Conservation (phyloP, 2,113 vertebrate species). For the Paralichthys olivaceus region DNA sequence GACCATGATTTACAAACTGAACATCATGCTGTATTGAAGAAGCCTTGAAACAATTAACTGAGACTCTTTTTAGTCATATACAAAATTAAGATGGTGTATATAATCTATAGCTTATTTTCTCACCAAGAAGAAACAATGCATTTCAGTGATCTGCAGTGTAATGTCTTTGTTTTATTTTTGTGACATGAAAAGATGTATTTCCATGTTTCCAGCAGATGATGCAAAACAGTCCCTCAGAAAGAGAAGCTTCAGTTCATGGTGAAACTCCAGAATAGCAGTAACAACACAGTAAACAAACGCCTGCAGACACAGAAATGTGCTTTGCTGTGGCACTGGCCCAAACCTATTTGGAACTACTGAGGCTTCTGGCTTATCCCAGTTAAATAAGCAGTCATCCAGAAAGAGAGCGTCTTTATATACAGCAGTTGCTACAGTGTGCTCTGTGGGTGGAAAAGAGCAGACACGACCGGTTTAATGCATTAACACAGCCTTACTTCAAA, state of each 20-base stretch:
- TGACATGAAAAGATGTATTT: neutral
- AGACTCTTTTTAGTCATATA: too few species aligned
- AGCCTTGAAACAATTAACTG: too few species aligned
- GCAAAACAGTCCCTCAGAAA: constrained; percentile 22
- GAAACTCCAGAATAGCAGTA: constrained; percentile 52
- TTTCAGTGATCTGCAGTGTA: neutral
- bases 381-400: constrained; percentile 67
- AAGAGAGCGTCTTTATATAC: constrained; percentile 38
- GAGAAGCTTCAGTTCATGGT: constrained; percentile 13
- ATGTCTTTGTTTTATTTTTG: neutral
- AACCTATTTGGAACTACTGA: constrained; percentile 62
- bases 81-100: too few species aligned
- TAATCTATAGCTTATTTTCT: neutral
- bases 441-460: constrained; percentile 41
- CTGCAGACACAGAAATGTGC: constrained; percentile 49
- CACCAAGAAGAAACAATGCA: neutral
- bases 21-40: too few species aligned
- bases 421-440: constrained; percentile 40
- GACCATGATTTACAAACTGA: too few species aligned
- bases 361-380: constrained; percentile 65
- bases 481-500: constrained; percentile 32
- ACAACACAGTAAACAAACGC: constrained; percentile 25
- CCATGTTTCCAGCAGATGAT: constrained; percentile 22
- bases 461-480: constrained; percentile 27
- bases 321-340: constrained; percentile 57